Base-by-base conservation (phyloP, 2,888 invertebrate genomes). In the Macaria liturata region DNA sequence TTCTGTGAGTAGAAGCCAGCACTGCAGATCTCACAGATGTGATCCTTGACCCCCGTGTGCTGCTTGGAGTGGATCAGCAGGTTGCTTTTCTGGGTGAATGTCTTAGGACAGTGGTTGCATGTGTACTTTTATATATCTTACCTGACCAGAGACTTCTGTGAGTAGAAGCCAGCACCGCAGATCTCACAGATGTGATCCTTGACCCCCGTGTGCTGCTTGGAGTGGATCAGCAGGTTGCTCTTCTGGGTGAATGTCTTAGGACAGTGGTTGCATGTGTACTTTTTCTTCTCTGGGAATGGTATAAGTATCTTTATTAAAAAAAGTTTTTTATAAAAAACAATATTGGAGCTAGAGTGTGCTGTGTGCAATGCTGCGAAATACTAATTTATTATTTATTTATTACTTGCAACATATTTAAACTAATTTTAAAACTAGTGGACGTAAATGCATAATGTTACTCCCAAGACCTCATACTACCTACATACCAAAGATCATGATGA, bases 141-240 rank as follows among this genome's bases (percentile, higher is more conserved):
- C 92, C 92, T 88, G 61, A 87, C 84, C 61, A 92, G 81, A 44
- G 92, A 91, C 64, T 91, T 92, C 62, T 88, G 89, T 54, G 88
- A 91, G 65, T 90, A 92, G 65, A 92, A 92, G 2, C 90, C 91
- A 42, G 92, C 86, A n/a, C 92, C 92, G 68, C 92, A 92, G 39
- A 92, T 67, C 70, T 92, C 92, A 68, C 92, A 92, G 63, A 92
- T 91, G 42, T 92, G 91, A 68, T 92, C 92, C 62, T 91, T 92
- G 32, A 91, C 71, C 42, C 92, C 92, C 1, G 84, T 79, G 60
- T 92, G 92, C 62, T 90, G 88, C 70, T 92, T 92, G 34, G 86
- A 69, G 57, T 92, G 92, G 4, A 82, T 79, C 32, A 80, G 56
- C 57, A 91, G 72, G 67, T 91, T 91, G 59, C 83, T 80, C 65